Evolutionary conservation across 2,113 vertebrate species (phyloP).

Genomic region (Arenaria interpres): DNA sequence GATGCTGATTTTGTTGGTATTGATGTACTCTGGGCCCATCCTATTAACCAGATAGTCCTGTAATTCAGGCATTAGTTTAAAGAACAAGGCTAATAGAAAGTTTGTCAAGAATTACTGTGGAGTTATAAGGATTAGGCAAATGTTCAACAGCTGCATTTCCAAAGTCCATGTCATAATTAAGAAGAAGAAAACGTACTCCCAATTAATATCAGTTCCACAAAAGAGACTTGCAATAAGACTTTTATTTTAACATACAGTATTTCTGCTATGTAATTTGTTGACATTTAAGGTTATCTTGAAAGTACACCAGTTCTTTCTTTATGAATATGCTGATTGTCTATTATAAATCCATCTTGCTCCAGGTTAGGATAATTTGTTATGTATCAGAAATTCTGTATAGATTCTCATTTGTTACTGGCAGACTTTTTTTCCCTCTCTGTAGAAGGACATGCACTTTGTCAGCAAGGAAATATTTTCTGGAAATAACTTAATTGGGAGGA

Average conservation of each 20-base stretch:
- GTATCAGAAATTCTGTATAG: neutral
- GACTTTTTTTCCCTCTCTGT: neutral
- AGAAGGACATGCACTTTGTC: neutral
- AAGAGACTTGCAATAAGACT: neutral
- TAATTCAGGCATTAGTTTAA: neutral
- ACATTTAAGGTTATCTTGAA: neutral
- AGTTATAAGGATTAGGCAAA: neutral
- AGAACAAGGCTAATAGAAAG: neutral
- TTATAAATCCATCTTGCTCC: neutral
- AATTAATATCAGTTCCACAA: neutral
- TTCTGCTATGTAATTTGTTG: neutral
- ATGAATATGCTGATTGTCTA: slow-evolving; percentile 14
- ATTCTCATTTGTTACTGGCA: neutral
- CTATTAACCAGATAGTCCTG: neutral
- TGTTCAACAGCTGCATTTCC: neutral
- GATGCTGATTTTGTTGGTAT: neutral
- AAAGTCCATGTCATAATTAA: neutral
- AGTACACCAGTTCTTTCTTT: neutral
- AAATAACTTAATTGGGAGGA: neutral
- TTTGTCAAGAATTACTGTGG: neutral
- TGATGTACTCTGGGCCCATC: neutral
- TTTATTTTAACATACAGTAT: neutral
- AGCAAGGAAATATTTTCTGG: neutral
- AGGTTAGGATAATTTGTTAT: neutral
- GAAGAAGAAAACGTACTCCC: neutral